Percentiles rank a stretch among this genome's conserved stretches.
Conservation (phyloP, 2,113 vertebrate genomes). For the Irena cyanogastra region DNA sequence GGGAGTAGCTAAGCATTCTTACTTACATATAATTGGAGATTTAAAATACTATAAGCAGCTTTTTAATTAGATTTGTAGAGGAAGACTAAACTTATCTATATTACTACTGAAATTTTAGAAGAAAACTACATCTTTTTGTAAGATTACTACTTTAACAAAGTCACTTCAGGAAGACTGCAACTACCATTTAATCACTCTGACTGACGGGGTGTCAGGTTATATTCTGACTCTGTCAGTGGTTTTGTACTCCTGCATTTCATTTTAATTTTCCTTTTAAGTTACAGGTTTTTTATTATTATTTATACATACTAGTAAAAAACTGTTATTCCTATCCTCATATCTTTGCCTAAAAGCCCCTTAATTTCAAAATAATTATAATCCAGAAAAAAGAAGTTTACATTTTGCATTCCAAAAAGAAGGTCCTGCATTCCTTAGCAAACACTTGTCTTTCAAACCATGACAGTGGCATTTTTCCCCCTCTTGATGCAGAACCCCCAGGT, state of each 20-base stretch:
- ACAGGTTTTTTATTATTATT: not conserved
- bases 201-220: not conserved
- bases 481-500: not conserved
- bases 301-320: not conserved
- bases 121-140: not conserved
- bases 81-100: not conserved
- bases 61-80: not conserved
- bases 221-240: not conserved
- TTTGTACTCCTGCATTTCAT: not conserved
- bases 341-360: not conserved
- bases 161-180: not conserved
- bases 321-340: too few relatives aligned
- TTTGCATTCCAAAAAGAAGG: not conserved
- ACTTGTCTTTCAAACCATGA: not conserved
- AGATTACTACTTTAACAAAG: not conserved
- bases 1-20: not conserved
- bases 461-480: not conserved
- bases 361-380: not conserved
- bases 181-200: not conserved
- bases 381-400: not conserved
- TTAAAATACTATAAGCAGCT: not conserved
- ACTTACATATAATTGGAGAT: not conserved
- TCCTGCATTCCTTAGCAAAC: not conserved
- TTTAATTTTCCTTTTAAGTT: not conserved
- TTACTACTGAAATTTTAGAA: not conserved